Evolutionary conservation across 2,888 invertebrate species (phyloP).

Genomic region (Chymomyza caudatula): DNA sequence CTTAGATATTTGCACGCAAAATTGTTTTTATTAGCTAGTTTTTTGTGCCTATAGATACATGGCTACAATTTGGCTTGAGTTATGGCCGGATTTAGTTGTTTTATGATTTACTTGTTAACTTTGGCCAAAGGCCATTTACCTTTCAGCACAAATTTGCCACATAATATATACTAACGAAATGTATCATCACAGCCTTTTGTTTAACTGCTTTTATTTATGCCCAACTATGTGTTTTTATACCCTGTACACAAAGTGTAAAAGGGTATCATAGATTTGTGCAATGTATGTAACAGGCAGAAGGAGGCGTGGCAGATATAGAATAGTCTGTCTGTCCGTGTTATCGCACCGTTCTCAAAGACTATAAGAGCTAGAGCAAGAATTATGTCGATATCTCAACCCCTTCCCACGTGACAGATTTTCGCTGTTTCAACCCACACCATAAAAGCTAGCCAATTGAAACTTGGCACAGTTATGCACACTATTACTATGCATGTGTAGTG

Average conservation of each 20-base stretch:
- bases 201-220: slow-evolving; percentile 6
- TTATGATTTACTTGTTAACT: slow-evolving; percentile 2
- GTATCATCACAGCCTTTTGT: slow-evolving; percentile 23
- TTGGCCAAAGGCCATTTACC: slow-evolving; percentile 20
- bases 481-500: too few species aligned
- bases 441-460: too few species aligned
- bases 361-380: too few species aligned
- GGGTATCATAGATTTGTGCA: too few species aligned
- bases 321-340: slow-evolving; percentile 1
- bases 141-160: slow-evolving; percentile 16
- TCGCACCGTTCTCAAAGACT: too few species aligned
- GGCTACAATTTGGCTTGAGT: slow-evolving; percentile 56
- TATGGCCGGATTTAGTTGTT: slow-evolving; percentile 39
- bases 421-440: too few species aligned
- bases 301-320: too few species aligned
- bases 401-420: too few species aligned
- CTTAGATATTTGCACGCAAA: slow-evolving; percentile 77
- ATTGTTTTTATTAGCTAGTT: slow-evolving; percentile 60
- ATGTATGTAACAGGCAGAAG: too few species aligned
- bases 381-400: too few species aligned
- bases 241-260: too few species aligned
- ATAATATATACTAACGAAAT: not conserved
- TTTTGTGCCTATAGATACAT: slow-evolving; percentile 35
- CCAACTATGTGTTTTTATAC: slow-evolving; percentile 2
- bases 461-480: too few species aligned